Base-by-base conservation (phyloP, 2,888 invertebrate species). In the Rhopalosiphum nymphaeae region DNA sequence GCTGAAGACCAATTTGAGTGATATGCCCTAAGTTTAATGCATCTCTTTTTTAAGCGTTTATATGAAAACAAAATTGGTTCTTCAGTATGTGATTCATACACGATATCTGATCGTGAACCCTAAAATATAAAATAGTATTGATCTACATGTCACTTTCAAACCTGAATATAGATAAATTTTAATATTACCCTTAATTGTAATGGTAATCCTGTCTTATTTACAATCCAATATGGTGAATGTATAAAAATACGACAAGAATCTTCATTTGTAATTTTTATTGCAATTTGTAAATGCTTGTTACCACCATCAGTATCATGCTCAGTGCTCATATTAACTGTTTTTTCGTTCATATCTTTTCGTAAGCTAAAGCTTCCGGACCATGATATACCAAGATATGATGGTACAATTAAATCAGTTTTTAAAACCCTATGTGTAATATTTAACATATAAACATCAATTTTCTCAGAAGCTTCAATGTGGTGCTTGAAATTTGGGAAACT, bases 201-300 rank as follows among this genome's bases (percentile, higher is more conserved):
- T 7, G 98, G 98, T 95, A 98, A 96, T 29, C 98, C 98, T 9
- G 98, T 98, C 96, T 98, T 98, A 96, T 99, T 99, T 95, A 98
- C 97, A 95, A 99, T 97, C 98, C 98, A 99, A 96, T 98, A 98
- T 36, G 98, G 98, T 2, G 98, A 97, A 95, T 98, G 97, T 95
- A 98, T 96, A 95, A 97, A 97, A 93, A 98, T 96, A 95, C 97
- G 97, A 96, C 97, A 97, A 95, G 97, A 97, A 91, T 97, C 97
- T 78, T 96, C 96, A 92, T 97, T 96, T 94, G 97, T 97, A 44
- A 97, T 96, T 95, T 97, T 97, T 56, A 98, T 97, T 95, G 97
- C 97, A 90, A 98, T 96, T 46, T 97, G 96, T 95, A 98, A 96
- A 95, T 97, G 97, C 95, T 97, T 97, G 95, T 96, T 97, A 85